Evolutionary conservation across 1,140 invertebrate genomes (phyloP), one percentile per base, ranked within the genome.

Genomic region (Limonius californicus): DNA sequence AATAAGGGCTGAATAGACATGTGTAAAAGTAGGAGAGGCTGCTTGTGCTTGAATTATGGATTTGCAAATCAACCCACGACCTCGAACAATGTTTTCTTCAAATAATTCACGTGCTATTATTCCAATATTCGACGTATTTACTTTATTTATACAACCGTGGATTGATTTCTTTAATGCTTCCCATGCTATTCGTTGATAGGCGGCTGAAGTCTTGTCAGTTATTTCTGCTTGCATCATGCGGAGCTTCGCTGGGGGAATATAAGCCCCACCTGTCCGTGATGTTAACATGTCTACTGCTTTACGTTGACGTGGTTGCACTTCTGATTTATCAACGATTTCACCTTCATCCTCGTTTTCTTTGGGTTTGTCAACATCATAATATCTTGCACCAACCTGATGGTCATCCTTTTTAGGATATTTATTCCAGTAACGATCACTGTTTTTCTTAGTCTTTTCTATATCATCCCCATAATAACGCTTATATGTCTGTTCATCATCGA

Each of bases 91-190:
- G 77, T 99, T 99, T 78, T 99, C 95, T 70, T 90, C 89, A 7
- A 99, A 82, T 18, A 99, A 76, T 76, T 98, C 92, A 61, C 90
- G 84, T 0, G 97, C 92, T 62, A 99, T 96, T 20, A 93, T 87
- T 0, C 87, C 88, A 63, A 99, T 95, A 74, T 99, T 99, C 0
- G 92, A 90, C 0, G 92, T 90, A 73, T 99, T 99, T 0, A 99
- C 89, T 83, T 99, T 99, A 78, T 99, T 99, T 50, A 99, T 95
- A 62, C 92, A 87, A 74, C 98, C 97, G 74, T 99, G 95, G 63
- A 99, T 95, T n/a, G 95, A 98, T 75, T 99, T 99, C 74, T 99
- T 99, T 12, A 99, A 77, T 0, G 95, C 94, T 83, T 99, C 97
- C 98, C 97, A 99, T 1, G 97, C 90, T 11, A 99, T 88, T 66